phyloP scores from a whole-genome alignment of 2,888 invertebrate genomes.

The Carpatolechia fugitivella region DNA sequence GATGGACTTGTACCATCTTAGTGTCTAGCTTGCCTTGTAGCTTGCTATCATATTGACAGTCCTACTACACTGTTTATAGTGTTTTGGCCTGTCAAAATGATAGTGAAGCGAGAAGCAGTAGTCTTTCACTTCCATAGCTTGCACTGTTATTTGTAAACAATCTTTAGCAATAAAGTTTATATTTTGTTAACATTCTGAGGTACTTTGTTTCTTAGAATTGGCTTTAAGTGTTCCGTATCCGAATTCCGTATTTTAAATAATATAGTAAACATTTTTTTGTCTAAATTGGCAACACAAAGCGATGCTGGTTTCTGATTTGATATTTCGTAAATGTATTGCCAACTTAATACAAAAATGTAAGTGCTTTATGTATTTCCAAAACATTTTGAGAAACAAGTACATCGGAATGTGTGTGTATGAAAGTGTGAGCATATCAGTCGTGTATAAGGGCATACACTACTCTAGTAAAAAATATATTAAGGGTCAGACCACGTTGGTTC shows the following conservation, averaged over 20 bases:
- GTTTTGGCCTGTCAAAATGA: slow-evolving; percentile 23
- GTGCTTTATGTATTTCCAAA: too few relatives aligned
- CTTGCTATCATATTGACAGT: slow-evolving; percentile 20
- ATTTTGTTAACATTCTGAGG: slow-evolving; percentile 32
- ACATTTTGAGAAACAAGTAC: slow-evolving; percentile 25
- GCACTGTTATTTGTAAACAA: slow-evolving; percentile 60
- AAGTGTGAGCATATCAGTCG: slow-evolving; percentile 45
- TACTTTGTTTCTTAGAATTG: slow-evolving; percentile 30
- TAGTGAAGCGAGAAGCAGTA: slow-evolving; percentile 28
- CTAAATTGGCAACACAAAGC: slow-evolving; percentile 24
- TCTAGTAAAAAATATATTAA: slow-evolving; percentile 7
- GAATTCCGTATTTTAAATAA: too few relatives aligned
- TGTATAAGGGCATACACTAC: slow-evolving; percentile 34
- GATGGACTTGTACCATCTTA: slow-evolving; percentile 38
- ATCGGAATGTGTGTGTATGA: slow-evolving; percentile 25
- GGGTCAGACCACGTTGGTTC: too few relatives aligned
- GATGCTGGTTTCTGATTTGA: too few relatives aligned
- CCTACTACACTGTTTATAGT: not conserved
- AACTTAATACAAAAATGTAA: not conserved
- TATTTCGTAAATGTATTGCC: too few relatives aligned
- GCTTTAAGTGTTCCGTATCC: slow-evolving; percentile 10
- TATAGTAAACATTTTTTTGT: too few relatives aligned
- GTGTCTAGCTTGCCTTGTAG: slow-evolving; percentile 28
- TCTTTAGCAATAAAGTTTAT: slow-evolving; percentile 50
- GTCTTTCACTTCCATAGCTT: slow-evolving; percentile 68